Evolutionary conservation across 2,888 invertebrate genomes (phyloP).

Genomic region (Chrysotoxum bicinctum): DNA sequence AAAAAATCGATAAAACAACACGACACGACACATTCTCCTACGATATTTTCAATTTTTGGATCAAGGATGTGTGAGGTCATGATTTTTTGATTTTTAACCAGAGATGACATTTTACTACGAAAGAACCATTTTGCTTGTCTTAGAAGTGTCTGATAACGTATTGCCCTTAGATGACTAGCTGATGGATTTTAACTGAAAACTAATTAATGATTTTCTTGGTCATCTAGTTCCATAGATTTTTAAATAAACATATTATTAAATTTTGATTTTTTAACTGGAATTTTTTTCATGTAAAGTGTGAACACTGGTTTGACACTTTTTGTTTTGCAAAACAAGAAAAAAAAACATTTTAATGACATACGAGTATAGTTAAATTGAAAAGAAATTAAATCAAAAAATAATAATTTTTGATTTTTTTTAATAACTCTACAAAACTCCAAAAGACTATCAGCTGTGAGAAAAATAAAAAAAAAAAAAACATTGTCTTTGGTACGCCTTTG

Average conservation of each 20-base stretch:
- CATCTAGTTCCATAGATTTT: too few relatives aligned
- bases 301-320: not conserved
- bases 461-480: not conserved
- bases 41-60: constrained; percentile 42
- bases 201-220: too few relatives aligned
- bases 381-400: not conserved
- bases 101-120: not conserved
- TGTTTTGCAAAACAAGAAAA: not conserved
- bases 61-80: constrained; percentile 55
- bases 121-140: not conserved
- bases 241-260: too few relatives aligned
- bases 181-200: too few relatives aligned
- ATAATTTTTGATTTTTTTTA: not conserved
- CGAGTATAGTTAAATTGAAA: not conserved
- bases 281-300: not conserved
- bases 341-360: not conserved
- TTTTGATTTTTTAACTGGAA: too few relatives aligned
- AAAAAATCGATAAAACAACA: not conserved
- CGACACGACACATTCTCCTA: constrained; percentile 41
- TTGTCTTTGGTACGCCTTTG: constrained; percentile 30
- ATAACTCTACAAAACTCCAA: not conserved
- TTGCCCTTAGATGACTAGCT: too few relatives aligned
- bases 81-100: not conserved
- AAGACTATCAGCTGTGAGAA: not conserved
- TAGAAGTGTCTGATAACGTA: not conserved